Conservation (phyloP, 2,888 invertebrate genomes). For the Danaus chrysippus region DNA sequence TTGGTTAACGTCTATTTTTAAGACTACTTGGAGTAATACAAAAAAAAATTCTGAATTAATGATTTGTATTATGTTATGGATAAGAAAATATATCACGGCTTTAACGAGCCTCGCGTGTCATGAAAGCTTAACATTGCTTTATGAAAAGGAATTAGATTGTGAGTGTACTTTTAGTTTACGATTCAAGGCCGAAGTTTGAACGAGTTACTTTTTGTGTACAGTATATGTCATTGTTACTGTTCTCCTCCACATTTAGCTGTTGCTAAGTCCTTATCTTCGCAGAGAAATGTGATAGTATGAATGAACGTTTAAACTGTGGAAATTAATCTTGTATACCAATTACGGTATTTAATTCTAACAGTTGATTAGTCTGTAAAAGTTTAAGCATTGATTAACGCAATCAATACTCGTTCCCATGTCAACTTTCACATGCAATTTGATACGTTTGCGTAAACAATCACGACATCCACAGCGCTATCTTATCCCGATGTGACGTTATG, state of each 20-base stretch:
- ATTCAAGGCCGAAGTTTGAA: constrained; percentile 19
- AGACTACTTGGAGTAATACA: too few relatives aligned
- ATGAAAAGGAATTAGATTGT: constrained; percentile 11
- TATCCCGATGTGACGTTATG: constrained; percentile 1
- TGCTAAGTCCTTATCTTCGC: too few relatives aligned
- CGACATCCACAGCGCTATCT: background rate
- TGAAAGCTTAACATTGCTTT: constrained; percentile 5
- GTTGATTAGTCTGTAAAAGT: background rate
- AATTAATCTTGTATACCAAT: background rate
- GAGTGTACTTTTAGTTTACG: constrained; percentile 18
- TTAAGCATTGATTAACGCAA: background rate
- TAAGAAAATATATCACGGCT: constrained; percentile 7
- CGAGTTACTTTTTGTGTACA: constrained; percentile 4
- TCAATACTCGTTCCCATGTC: constrained; percentile 3
- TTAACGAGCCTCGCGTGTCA: constrained; percentile 16
- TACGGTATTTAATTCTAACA: too few relatives aligned
- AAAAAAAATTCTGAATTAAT: too few relatives aligned
- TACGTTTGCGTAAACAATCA: background rate
- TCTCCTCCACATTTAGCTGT: background rate
- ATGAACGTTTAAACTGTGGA: background rate
- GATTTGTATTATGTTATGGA: background rate
- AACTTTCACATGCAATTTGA: constrained; percentile 8
- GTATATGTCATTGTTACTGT: background rate
- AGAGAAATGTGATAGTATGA: background rate
- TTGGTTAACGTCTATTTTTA: too few relatives aligned